Percentiles rank a stretch among this genome's conserved stretches.
Evolutionary conservation across 2,888 invertebrate genomes (phyloP).

Genomic region (Drosophila niveifrons): DNA sequence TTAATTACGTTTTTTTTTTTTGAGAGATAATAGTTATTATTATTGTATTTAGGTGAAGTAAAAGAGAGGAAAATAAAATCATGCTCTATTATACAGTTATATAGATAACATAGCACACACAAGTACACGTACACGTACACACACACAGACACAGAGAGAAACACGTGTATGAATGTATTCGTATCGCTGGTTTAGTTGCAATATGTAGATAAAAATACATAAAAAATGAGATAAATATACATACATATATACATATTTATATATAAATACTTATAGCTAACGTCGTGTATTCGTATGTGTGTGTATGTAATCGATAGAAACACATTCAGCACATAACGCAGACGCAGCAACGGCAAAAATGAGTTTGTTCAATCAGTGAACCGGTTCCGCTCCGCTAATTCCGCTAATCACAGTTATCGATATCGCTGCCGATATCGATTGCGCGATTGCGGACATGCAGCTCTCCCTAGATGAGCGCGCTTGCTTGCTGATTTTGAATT

Average conservation of each 20-base stretch:
- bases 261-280: not conserved
- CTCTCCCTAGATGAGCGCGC: not conserved
- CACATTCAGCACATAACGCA: constrained; percentile 7
- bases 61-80: constrained; percentile 16
- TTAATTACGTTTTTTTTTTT: constrained; percentile 28
- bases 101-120: constrained; percentile 11
- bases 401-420: not conserved
- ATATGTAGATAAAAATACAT: constrained; percentile 68
- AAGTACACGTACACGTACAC: constrained; percentile 19
- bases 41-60: constrained; percentile 21
- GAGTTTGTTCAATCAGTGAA: constrained; percentile 3
- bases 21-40: constrained; percentile 4
- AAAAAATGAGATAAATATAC: constrained; percentile 14
- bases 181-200: constrained; percentile 76
- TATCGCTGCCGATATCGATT: constrained; percentile 7
- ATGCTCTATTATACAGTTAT: constrained; percentile 31
- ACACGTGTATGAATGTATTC: constrained; percentile 46
- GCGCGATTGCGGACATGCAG: not conserved
- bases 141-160: constrained; percentile 2
- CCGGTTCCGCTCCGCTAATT: not conserved
- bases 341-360: not conserved
- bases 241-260: not conserved
- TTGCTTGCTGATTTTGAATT: constrained; percentile 19
- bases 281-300: constrained; percentile 6
- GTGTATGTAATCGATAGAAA: constrained; percentile 10